phyloP scores from a whole-genome alignment of 2,113 vertebrate genomes.

The Coregonus clupeaformis region DNA sequence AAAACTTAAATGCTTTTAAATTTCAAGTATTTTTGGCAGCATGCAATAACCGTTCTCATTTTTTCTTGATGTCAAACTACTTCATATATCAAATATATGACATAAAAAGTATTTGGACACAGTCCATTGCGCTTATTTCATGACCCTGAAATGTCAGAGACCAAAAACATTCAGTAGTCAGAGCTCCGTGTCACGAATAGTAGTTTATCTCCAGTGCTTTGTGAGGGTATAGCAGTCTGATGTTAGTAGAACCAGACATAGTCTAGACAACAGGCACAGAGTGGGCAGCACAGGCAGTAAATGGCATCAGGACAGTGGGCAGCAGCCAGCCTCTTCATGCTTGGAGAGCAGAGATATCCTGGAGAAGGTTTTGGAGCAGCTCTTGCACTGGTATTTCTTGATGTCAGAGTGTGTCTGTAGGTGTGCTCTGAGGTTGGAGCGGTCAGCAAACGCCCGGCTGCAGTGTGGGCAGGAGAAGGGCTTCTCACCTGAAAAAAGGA shows the following conservation, averaged over 20 bases:
- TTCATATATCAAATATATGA: constrained; percentile 2
- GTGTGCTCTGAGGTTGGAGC: constrained; percentile 81
- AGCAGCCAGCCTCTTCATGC: constrained; percentile 70
- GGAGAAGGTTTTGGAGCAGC: constrained; percentile 79
- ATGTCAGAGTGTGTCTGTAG: constrained; percentile 77
- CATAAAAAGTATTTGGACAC: not conserved
- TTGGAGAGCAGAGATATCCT: constrained; percentile 74
- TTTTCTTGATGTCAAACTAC: not conserved
- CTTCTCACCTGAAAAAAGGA: constrained; percentile 74
- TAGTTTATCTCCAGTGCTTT: not conserved
- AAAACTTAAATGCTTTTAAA: not conserved
- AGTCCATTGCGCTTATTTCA: not conserved
- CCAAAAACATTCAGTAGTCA: not conserved
- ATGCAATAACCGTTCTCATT: not conserved
- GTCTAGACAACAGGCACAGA: not conserved
- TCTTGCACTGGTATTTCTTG: constrained; percentile 75
- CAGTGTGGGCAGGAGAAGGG: constrained; percentile 79
- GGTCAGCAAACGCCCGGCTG: constrained; percentile 79
- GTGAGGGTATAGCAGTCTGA: no score
- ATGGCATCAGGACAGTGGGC: constrained; percentile 41
- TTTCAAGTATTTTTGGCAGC: constrained; percentile 15
- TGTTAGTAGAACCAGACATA: not conserved
- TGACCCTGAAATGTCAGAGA: not conserved
- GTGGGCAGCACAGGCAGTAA: not conserved
- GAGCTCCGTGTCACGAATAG: not conserved